Conservation (phyloP, 2,113 vertebrate genomes). For the Corvus moneduloides region DNA sequence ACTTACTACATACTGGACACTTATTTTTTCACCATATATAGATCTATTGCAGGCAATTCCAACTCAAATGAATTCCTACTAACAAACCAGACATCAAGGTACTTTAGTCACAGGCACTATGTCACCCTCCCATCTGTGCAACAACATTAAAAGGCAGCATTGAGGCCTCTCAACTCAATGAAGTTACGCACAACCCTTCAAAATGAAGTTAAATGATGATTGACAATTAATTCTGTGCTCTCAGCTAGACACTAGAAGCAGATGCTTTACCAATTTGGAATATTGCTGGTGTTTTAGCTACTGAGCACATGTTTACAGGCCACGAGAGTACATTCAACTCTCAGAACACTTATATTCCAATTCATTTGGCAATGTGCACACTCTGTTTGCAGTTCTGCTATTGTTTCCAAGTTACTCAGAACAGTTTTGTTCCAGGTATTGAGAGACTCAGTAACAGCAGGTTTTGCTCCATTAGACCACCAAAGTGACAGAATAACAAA, state of each 20-base stretch:
- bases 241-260: slow-evolving; percentile 32
- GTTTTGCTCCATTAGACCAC: slow-evolving; percentile 49
- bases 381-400: slow-evolving; percentile 20
- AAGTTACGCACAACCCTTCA: neutral
- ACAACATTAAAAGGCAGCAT: neutral
- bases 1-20: neutral
- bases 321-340: slow-evolving; percentile 6
- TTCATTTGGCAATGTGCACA: slow-evolving; percentile 48
- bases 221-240: slow-evolving; percentile 53
- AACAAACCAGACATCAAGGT: neutral
- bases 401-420: slow-evolving; percentile 25
- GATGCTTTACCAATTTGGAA: slow-evolving; percentile 31
- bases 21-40: neutral
- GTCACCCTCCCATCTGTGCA: neutral
- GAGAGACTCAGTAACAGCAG: slow-evolving; percentile 55
- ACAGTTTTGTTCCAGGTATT: slow-evolving; percentile 48
- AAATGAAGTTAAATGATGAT: slow-evolving; percentile 18
- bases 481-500: slow-evolving; percentile 59
- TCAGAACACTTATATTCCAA: slow-evolving; percentile 55
- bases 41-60: neutral
- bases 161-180: neutral
- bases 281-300: slow-evolving; percentile 26
- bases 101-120: neutral
- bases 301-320: slow-evolving; percentile 53
- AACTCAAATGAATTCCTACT: neutral